Evolutionary conservation across 2,888 invertebrate species (phyloP).

Genomic region (Nomada flava): DNA sequence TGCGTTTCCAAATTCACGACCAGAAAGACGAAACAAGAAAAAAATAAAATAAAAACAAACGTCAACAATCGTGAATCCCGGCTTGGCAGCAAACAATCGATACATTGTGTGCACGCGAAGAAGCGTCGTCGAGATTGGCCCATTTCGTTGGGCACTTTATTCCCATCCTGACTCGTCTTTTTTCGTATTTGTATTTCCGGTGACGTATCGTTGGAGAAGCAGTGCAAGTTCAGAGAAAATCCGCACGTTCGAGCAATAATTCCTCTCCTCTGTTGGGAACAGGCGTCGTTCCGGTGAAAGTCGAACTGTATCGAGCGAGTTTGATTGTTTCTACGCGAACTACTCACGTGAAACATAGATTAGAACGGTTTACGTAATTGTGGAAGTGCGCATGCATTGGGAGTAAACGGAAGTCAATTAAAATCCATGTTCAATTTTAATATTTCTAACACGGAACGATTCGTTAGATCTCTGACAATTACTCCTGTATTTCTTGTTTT

Average conservation of each 20-base stretch:
- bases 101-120: constrained; percentile 51
- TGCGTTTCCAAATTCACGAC: constrained; percentile 24
- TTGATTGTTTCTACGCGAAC: constrained; percentile 14
- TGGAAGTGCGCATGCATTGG: no score
- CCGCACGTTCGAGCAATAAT: constrained; percentile 48
- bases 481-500: no score
- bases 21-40: neutral
- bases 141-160: constrained; percentile 56
- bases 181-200: constrained; percentile 61
- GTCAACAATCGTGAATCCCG: constrained; percentile 1
- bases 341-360: neutral
- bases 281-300: neutral
- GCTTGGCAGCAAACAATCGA: constrained; percentile 48
- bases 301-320: constrained; percentile 19
- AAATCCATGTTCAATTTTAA: no score
- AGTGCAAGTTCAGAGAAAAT: constrained; percentile 32
- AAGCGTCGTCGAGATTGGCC: constrained; percentile 44
- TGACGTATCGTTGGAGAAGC: constrained; percentile 37
- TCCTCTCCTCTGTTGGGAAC: constrained; percentile 38
- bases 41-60: constrained; percentile 41
- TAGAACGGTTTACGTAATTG: neutral
- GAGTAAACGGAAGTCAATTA: no score
- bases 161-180: constrained; percentile 48
- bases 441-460: no score
- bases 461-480: no score